Evolutionary conservation across 2,888 invertebrate genomes (phyloP), one percentile per base, ranked within the genome.

Genomic region (Leptinotarsa juncta): DNA sequence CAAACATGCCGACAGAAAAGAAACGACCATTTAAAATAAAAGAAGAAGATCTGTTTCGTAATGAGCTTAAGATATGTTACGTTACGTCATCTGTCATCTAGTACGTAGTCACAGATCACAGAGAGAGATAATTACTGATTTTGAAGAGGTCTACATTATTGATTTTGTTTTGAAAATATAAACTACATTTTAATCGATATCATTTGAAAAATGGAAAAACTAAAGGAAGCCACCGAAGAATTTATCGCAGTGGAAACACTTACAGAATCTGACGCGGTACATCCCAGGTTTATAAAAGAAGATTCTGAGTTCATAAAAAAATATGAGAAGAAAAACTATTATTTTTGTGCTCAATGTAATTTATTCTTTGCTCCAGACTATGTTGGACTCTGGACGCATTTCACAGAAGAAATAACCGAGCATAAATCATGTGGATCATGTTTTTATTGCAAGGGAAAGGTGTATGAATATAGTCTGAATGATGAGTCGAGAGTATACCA

Each of bases 251-350:
- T 72, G 55, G 70, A 72, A 71, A 50, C 73, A 14, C 48, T 62
- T n/a, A 80, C 84, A 32, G 87, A 86, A 81, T 82, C 78, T 67
- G 87, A 87, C 80, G 86, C 87, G 32, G 83, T 84, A 5, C 87
- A 87, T 78, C 87, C 86, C 16, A 81, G 87, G 77, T 87, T 87
- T 80, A 62, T 78, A 26, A 78, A 81, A 48, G 78, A 83, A 77
- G 80, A 82, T 66, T 78, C 82, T 50, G 82, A 83, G 72, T 83
- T 80, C 74, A 79, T 84, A 7, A 76, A 81, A 71, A 81, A 84
- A 76, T 86, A 84, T 78, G 83, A 86, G 77, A 76, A 79, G 57
- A 81, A 84, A 73, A 81, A 84, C 72, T 83, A 86, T 79, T 87
- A 84, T 76, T 85, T 83, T 73, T 87, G 87, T 74, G 78, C 79